A percentile compares a stretch with the other conserved stretches of the same genome.
Conservation (phyloP, 2,888 invertebrate genomes). For the Girardia tigrina region DNA sequence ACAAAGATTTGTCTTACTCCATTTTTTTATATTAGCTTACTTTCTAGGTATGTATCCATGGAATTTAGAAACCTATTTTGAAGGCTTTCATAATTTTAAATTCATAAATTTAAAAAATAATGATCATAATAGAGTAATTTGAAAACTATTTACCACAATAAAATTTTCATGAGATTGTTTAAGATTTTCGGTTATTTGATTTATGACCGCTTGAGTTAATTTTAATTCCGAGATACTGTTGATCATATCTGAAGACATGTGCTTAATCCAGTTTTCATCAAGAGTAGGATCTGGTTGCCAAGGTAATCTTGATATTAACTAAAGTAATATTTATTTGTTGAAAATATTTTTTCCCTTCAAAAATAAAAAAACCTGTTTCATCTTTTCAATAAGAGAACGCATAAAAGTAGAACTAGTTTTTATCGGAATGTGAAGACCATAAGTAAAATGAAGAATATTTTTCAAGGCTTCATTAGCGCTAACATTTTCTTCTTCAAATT, state of each 20-base stretch:
- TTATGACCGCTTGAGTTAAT: slow-evolving; percentile 61
- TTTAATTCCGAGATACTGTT: slow-evolving; percentile 60
- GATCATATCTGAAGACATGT: slow-evolving; percentile 60
- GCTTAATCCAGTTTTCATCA: slow-evolving; percentile 59
- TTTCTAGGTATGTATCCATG: too few species aligned
- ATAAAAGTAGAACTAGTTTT: slow-evolving; percentile 58
- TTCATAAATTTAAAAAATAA: too few species aligned
- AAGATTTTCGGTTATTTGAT: slow-evolving; percentile 64
- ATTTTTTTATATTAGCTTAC: too few species aligned
- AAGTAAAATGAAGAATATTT: slow-evolving; percentile 58
- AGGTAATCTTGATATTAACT: slow-evolving; percentile 57
- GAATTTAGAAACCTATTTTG: too few species aligned
- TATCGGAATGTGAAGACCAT: slow-evolving; percentile 60
- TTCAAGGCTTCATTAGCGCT: slow-evolving; percentile 63
- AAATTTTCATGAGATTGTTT: slow-evolving; percentile 66
- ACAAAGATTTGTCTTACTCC: too few species aligned
- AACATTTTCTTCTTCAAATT: slow-evolving; percentile 38
- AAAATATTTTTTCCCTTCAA: too few species aligned
- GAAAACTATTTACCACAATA: slow-evolving; percentile 43
- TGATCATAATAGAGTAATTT: too few species aligned
- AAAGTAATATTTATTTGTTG: slow-evolving; percentile 21
- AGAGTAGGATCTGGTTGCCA: slow-evolving; percentile 54
- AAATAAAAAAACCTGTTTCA: slow-evolving; percentile 55
- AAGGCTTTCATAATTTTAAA: too few species aligned
- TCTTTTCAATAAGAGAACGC: slow-evolving; percentile 58